Conservation (phyloP, 1,140 invertebrate species). For the Prorops nasuta region DNA sequence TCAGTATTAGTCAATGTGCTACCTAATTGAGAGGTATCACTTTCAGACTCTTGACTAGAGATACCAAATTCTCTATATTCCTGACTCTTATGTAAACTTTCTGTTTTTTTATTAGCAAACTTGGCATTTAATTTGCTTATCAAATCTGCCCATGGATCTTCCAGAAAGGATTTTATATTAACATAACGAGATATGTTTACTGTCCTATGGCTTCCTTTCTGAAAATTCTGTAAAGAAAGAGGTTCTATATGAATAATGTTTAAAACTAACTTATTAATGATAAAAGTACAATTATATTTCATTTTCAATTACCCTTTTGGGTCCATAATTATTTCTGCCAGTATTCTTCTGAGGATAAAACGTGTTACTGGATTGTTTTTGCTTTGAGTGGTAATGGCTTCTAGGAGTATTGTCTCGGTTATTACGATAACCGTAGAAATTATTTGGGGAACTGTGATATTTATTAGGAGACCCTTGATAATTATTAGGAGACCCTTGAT, state of each 20-base stretch:
- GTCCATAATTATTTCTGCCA: conserved; percentile 12
- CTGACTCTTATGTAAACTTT: not conserved
- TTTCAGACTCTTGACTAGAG: conserved; percentile 1
- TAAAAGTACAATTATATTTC: not conserved
- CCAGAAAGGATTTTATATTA: conserved; percentile 31
- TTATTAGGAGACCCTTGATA: not conserved
- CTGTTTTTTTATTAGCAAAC: not conserved
- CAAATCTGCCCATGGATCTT: conserved; percentile 39
- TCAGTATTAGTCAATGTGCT: not conserved
- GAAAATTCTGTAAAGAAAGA: conserved; percentile 18
- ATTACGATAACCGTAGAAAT: no score
- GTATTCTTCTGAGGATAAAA: conserved; percentile 21
- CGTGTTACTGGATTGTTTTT: conserved; percentile 12
- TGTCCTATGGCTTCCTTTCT: conserved; percentile 10
- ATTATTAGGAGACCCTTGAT: not conserved
- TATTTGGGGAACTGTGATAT: not conserved
- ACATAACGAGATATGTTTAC: conserved; percentile 26
- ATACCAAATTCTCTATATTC: not conserved
- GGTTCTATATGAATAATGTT: not conserved
- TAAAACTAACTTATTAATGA: not conserved
- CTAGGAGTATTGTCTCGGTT: not conserved
- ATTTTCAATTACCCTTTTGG: conserved; percentile 20
- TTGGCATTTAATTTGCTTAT: conserved; percentile 12
- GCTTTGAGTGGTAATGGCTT: not conserved
- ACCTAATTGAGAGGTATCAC: conserved; percentile 2